Percentiles rank a stretch among this genome's conserved stretches.
These are phyloP conservation scores for Scophthalmus maximus DNA, from an alignment of 2,113 vertebrate genomes.

Conservation along the genomic window DNA sequence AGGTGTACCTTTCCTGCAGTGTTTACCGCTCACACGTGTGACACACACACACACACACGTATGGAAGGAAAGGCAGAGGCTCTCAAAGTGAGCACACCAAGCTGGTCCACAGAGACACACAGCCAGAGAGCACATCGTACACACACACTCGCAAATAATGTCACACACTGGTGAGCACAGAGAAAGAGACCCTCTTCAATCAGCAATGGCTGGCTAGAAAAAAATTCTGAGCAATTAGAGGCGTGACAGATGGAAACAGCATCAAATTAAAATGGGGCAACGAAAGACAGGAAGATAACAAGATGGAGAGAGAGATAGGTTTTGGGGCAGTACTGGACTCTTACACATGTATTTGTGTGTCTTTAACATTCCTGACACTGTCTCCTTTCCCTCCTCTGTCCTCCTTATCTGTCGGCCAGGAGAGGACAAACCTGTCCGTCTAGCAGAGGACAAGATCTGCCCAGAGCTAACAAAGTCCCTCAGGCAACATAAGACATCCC, in stretches of 20 bases:
- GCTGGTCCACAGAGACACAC: conserved; percentile 15
- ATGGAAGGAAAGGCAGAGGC: neutral
- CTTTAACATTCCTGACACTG: conserved; percentile 49
- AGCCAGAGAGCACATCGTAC: conserved; percentile 10
- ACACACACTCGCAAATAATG: conserved; percentile 36
- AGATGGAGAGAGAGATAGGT: conserved; percentile 8
- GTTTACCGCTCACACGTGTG: conserved; percentile 18
- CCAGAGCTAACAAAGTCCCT: conserved; percentile 9
- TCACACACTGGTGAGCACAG: conserved; percentile 52
- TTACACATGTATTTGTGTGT: conserved; percentile 31
- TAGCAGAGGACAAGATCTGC: neutral
- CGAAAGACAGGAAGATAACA: neutral
- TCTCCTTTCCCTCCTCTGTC: conserved; percentile 13
- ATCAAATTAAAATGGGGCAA: conserved; percentile 26
- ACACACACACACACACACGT: too few relatives aligned
- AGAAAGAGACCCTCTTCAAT: conserved; percentile 59
- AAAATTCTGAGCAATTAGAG: conserved; percentile 36
- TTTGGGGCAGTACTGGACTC: neutral
- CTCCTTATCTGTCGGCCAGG: conserved; percentile 9
- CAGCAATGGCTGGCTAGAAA: conserved; percentile 12
- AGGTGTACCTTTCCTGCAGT: conserved; percentile 3
- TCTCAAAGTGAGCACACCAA: neutral
- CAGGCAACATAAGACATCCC: neutral
- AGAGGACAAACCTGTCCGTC: conserved; percentile 59
- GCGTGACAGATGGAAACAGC: conserved; percentile 13